Conservation (phyloP, 1,140 invertebrate genomes). For the Procambarus virginalis region DNA sequence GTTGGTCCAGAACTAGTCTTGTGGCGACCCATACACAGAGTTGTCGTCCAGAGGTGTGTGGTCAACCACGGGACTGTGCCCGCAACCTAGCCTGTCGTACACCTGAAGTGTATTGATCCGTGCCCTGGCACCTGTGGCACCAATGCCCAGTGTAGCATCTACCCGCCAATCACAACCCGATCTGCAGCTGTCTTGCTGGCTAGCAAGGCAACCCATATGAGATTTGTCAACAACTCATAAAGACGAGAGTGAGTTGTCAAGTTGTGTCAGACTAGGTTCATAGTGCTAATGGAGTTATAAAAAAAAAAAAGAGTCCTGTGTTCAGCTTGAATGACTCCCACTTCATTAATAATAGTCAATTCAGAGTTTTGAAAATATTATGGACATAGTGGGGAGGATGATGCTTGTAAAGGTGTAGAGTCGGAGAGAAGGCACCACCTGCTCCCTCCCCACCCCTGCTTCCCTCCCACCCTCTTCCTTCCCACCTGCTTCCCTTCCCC, state of each 20-base stretch:
- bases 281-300: no score
- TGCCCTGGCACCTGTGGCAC: slow-evolving; percentile 86
- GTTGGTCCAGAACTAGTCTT: slow-evolving; percentile 80
- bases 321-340: no score
- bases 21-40: slow-evolving; percentile 78
- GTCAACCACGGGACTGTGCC: slow-evolving; percentile 85
- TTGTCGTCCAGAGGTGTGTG: slow-evolving; percentile 82
- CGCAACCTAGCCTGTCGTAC: slow-evolving; percentile 83
- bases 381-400: no score
- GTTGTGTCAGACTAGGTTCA: not conserved
- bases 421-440: no score
- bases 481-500: no score
- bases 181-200: slow-evolving; percentile 86
- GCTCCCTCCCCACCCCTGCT: no score
- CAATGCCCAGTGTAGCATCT: slow-evolving; percentile 90
- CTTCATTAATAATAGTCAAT: no score
- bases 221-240: slow-evolving; percentile 59
- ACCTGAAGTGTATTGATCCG: slow-evolving; percentile 75
- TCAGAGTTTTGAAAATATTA: no score
- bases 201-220: slow-evolving; percentile 86
- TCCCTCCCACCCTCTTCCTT: no score
- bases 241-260: slow-evolving; percentile 29
- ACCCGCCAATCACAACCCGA: slow-evolving; percentile 87
- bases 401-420: no score
- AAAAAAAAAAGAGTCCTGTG: no score